A percentile compares a stretch with the other conserved stretches of the same genome.
phyloP scores from a whole-genome alignment of 1,140 invertebrate species.

The Hormaphis cornu region DNA sequence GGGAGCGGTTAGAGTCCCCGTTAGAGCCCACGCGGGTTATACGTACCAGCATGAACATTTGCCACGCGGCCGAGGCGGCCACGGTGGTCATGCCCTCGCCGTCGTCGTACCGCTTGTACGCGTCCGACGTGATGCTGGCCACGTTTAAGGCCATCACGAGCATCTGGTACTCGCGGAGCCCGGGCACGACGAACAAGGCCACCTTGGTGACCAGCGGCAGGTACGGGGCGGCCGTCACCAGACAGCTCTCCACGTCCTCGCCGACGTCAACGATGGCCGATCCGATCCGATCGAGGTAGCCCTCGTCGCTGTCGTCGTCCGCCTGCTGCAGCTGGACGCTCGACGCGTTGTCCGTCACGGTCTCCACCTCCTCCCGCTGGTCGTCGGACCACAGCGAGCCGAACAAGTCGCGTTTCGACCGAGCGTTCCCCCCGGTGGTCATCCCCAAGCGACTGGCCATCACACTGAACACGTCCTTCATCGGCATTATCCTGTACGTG shows the following conservation, averaged over 20 bases:
- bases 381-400: too few species aligned
- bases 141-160: neutral
- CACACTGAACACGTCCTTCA: too few species aligned
- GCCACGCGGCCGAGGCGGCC: too few species aligned
- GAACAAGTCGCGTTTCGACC: neutral
- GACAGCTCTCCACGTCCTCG: neutral
- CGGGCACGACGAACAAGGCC: neutral
- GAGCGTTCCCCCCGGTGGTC: neutral
- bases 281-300: neutral
- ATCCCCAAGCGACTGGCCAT: neutral
- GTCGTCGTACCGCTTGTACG: neutral
- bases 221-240: neutral
- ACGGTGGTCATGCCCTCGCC: neutral
- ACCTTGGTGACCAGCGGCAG: neutral
- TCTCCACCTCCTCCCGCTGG: too few species aligned
- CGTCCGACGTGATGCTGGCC: neutral
- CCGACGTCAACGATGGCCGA: neutral
- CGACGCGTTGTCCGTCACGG: too few species aligned
- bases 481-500: too few species aligned
- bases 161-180: neutral
- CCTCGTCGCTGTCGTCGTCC: neutral
- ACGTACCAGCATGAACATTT: neutral
- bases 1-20: too few species aligned
- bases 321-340: too few species aligned
- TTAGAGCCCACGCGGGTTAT: neutral